Percentiles rank a stretch among this genome's conserved stretches.
These are phyloP conservation scores for Globodera ellingtonae DNA, from an alignment of 1,140 invertebrate genomes.

Conservation along the genomic window DNA sequence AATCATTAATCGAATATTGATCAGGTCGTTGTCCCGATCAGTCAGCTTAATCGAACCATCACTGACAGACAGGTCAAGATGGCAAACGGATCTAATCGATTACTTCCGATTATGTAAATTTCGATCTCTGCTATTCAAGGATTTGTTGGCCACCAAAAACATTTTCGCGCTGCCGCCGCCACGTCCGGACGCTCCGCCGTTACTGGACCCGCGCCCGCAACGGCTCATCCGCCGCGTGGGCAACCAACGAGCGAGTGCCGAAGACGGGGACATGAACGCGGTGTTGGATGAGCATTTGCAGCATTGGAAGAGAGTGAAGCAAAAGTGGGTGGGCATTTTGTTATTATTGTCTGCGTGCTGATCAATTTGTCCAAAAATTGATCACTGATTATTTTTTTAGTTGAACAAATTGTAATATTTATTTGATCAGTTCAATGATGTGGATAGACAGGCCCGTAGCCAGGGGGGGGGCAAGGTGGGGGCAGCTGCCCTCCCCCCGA, in stretches of 20 bases:
- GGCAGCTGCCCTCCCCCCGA: too few relatives aligned
- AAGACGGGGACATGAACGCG: not conserved
- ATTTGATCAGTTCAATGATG: too few relatives aligned
- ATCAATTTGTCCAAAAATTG: too few relatives aligned
- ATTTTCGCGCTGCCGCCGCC: conserved; percentile 46
- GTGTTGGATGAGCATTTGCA: conserved; percentile 39
- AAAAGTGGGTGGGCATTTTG: conserved; percentile 30
- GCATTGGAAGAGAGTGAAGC: conserved; percentile 52
- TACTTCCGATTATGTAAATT: not conserved
- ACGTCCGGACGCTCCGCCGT: conserved; percentile 15
- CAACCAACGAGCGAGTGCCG: not conserved
- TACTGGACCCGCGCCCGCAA: conserved; percentile 43
- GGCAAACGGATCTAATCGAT: not conserved
- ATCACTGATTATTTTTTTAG: too few relatives aligned
- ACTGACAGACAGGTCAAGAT: not conserved
- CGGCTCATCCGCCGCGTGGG: conserved; percentile 23
- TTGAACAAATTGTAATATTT: too few relatives aligned
- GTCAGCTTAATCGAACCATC: not conserved
- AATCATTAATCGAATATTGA: too few relatives aligned
- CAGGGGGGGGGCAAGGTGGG: too few relatives aligned
- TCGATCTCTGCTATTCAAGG: conserved; percentile 21
- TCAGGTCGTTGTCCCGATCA: too few relatives aligned
- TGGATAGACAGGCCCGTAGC: too few relatives aligned
- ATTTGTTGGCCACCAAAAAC: conserved; percentile 52
- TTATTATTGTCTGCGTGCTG: not conserved